These are phyloP conservation scores for Phaethon lepturus DNA, from an alignment of 2,113 vertebrate genomes.

Conservation along the genomic window DNA sequence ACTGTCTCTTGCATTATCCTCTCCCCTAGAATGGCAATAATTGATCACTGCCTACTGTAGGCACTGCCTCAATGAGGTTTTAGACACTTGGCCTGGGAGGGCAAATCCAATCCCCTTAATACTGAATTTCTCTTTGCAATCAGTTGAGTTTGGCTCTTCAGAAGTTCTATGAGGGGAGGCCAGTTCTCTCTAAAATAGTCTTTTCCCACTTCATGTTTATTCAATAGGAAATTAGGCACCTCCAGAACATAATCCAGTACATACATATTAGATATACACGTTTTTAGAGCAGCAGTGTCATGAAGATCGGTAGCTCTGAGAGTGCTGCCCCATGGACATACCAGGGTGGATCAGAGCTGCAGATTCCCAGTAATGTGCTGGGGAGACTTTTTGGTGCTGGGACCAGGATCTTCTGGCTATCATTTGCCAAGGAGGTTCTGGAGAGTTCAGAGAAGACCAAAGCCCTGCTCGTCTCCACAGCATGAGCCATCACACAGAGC, in stretches of 20 bases:
- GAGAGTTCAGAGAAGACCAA: neutral
- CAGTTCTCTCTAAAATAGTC: neutral
- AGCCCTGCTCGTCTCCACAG: neutral
- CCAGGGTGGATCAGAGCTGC: neutral
- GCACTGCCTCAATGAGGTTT: neutral
- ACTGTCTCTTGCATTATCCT: neutral
- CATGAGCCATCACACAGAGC: neutral
- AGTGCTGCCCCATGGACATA: neutral
- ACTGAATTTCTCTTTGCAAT: neutral
- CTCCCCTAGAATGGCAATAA: neutral
- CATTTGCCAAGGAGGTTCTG: neutral
- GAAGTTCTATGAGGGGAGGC: neutral
- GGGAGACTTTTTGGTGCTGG: neutral
- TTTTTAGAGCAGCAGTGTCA: neutral
- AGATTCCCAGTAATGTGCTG: neutral
- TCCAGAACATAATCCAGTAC: neutral
- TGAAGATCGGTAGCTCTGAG: neutral
- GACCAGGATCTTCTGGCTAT: neutral
- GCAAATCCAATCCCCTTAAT: neutral
- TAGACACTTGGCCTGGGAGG: neutral
- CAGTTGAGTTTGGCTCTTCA: neutral
- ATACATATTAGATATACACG: neutral
- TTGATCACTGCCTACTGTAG: neutral
- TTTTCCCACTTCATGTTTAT: neutral
- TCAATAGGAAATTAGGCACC: neutral